These are phyloP conservation scores for Ganaspis brasiliensis DNA, from an alignment of 2,888 invertebrate genomes.

Conservation along the genomic window DNA sequence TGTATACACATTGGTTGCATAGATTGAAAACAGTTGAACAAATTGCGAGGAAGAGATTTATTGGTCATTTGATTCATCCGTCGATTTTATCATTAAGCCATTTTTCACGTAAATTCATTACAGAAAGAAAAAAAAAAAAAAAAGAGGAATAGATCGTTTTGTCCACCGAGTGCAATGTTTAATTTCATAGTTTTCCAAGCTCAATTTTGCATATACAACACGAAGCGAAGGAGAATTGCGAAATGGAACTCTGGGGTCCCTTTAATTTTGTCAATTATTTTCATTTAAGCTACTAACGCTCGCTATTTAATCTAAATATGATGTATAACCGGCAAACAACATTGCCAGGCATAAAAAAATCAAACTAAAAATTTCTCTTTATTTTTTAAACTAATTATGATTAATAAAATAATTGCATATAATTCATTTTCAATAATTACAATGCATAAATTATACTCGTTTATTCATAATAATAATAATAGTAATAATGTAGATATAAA, in stretches of 20 bases:
- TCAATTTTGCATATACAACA: constrained; percentile 33
- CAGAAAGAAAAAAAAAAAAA: constrained; percentile 7
- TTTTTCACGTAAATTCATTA: constrained; percentile 28
- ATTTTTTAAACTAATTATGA: background rate
- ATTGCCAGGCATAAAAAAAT: background rate
- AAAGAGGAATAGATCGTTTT: constrained; percentile 15
- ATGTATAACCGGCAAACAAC: background rate
- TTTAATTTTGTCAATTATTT: constrained; percentile 39
- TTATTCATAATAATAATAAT: too few relatives aligned
- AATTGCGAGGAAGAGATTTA: constrained; percentile 27
- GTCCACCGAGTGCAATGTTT: constrained; percentile 34
- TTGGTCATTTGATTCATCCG: constrained; percentile 26
- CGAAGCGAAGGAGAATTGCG: constrained; percentile 19
- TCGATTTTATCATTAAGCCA: constrained; percentile 36
- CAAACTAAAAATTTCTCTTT: background rate
- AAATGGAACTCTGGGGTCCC: constrained; percentile 42
- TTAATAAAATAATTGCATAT: too few relatives aligned
- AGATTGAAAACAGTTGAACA: constrained; percentile 20
- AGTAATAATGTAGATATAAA: too few relatives aligned
- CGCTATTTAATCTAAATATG: constrained; percentile 30
- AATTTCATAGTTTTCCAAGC: constrained; percentile 39
- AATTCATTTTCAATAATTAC: too few relatives aligned
- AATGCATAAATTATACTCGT: too few relatives aligned
- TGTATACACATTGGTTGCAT: background rate
- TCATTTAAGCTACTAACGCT: constrained; percentile 39